Conservation (phyloP, 2,888 invertebrate genomes). For the Rambutsinella grinnellia region DNA sequence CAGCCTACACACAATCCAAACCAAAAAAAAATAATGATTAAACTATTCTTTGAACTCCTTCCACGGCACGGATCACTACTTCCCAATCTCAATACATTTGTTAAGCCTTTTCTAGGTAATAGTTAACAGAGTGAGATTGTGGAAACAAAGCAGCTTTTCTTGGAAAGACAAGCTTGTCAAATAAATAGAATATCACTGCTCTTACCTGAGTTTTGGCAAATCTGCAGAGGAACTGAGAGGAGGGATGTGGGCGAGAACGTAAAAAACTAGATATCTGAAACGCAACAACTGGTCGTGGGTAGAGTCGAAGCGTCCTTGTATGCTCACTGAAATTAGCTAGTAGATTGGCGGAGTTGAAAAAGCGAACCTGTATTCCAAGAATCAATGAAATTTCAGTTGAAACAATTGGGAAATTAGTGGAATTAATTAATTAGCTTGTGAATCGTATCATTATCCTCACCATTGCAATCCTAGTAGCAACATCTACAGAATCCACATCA, state of each 20-base stretch:
- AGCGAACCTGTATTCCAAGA: conserved; percentile 85
- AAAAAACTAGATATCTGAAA: conserved; percentile 98
- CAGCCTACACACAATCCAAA: conserved; percentile 78
- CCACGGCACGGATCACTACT: too few species aligned
- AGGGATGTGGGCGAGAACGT: conserved; percentile 88
- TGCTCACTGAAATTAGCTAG: conserved; percentile 98
- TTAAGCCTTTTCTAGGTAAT: too few species aligned
- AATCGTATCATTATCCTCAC: conserved; percentile 71
- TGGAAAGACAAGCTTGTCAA: neutral
- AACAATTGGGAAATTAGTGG: too few species aligned
- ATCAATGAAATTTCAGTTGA: too few species aligned
- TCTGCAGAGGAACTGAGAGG: conserved; percentile 87
- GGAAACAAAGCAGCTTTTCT: too few species aligned
- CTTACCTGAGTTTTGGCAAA: conserved; percentile 92
- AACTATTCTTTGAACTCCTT: too few species aligned
- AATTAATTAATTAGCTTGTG: neutral
- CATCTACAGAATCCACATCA: conserved; percentile 98
- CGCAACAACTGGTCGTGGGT: conserved; percentile 98
- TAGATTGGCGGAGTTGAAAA: conserved; percentile 97
- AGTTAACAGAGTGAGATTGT: too few species aligned
- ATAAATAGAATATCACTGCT: conserved; percentile 1
- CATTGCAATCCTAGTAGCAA: conserved; percentile 98
- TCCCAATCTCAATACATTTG: too few species aligned
- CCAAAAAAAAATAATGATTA: too few species aligned
- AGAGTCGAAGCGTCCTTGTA: conserved; percentile 93